Conservation (phyloP, 2,888 invertebrate species). For the Cabera pusaria region DNA sequence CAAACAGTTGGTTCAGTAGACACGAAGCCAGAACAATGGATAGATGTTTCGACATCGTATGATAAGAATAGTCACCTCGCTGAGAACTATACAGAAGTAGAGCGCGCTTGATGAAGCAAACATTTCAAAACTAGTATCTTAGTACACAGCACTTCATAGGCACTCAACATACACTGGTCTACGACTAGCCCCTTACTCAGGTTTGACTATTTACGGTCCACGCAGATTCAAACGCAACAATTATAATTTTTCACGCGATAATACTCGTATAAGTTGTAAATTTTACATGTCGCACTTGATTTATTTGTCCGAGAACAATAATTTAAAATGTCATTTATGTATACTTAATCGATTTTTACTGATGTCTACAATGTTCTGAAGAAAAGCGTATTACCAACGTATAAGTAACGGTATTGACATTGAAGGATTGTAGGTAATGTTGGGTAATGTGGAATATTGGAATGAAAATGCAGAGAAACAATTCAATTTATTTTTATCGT, state of each 20-base stretch:
- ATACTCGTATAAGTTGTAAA: conserved; percentile 61
- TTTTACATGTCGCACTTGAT: conserved; percentile 44
- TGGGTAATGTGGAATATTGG: too few relatives aligned
- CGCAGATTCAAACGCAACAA: conserved; percentile 53
- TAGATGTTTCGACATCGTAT: too few relatives aligned
- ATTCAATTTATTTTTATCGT: conserved; percentile 28
- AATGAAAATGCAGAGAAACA: conserved; percentile 14
- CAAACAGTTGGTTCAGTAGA: conserved; percentile 22
- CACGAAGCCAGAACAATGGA: conserved; percentile 1
- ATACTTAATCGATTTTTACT: conserved; percentile 2
- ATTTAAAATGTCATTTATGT: conserved; percentile 8
- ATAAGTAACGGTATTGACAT: too few relatives aligned
- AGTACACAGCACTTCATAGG: conserved; percentile 42
- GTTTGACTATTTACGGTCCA: conserved; percentile 45
- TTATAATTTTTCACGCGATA: conserved; percentile 64
- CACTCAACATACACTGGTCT: conserved; percentile 47
- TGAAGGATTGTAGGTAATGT: too few relatives aligned
- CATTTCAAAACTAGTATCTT: conserved; percentile 36
- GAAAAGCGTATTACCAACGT: too few relatives aligned
- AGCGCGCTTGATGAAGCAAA: conserved; percentile 23
- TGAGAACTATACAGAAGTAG: conserved; percentile 31
- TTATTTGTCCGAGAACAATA: conserved; percentile 18
- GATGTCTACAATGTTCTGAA: too few relatives aligned
- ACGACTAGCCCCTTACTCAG: conserved; percentile 29
- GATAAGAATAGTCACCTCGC: conserved; percentile 56